Base-by-base conservation (phyloP, 92 coral and sea anemone genomes). In the Epizoanthus fatuus region DNA sequence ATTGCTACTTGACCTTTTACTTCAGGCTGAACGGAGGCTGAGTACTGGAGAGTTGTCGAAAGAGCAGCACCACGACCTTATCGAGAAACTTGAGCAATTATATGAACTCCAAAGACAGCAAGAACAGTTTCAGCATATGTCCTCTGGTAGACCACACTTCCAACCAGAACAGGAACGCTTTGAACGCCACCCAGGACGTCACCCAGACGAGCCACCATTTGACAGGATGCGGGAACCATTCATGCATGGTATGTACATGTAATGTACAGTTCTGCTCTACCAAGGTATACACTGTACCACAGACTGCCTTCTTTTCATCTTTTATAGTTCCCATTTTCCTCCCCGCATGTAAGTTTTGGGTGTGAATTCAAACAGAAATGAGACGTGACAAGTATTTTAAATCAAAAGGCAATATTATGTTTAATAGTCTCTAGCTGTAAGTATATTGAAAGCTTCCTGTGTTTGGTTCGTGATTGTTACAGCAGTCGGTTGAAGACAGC, bases 61-160 rank as follows among this genome's bases (percentile, higher is more conserved):
- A 52, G 99, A 97, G 63, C 99, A 97, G 73, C 98, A 97, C 84
- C 86, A 81, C 45, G 99, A 97, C 9, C 83, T 97, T 47, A 74
- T 97, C 15, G 99, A 97, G 47, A 95, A 95, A 72, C 95, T 97
- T 56, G 89, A 90, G 22, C 97, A 97, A 84, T 90, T 97, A 70
- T 97, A 93, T 69, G 98, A 95, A 71, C 91, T 97, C 11, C 99
- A 97, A 71, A 90, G 96, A 69, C 91, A 93, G 76, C 93, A 91
- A 83, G 97, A 95, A 62, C 84, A 84, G 68, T 56, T 69, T 67
- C 76, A 55, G 22, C 86, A 19, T 59, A n/a, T 69, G 70, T 39
- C 22, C 16, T 54, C 47, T 16, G 85, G 29, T 42, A 81, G 76
- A 16, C 85, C 40, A 35, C 74, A 39, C 22, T 66, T 69, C 10